Evolutionary conservation across 1,140 invertebrate species (phyloP).

Genomic region (Chionoecetes opilio): DNA sequence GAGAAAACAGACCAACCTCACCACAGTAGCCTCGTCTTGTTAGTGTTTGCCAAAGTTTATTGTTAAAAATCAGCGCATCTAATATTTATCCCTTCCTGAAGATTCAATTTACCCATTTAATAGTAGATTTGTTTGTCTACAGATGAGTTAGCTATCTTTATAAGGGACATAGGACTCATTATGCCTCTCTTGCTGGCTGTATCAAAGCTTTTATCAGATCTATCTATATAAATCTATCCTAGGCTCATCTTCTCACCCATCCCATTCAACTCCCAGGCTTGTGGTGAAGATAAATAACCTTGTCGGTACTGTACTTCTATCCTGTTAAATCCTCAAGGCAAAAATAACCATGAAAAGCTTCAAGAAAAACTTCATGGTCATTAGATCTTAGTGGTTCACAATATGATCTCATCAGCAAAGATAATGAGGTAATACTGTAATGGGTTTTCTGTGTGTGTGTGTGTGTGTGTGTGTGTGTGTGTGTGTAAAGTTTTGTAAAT

Average conservation of each 20-base stretch:
- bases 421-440: slow-evolving; percentile 5
- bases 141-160: no score
- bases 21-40: neutral
- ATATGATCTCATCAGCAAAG: slow-evolving; percentile 16
- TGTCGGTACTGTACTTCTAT: neutral
- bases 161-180: no score
- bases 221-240: no score
- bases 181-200: no score
- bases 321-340: neutral
- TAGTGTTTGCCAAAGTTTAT: slow-evolving; percentile 21
- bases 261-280: neutral
- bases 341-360: neutral
- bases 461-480: no score
- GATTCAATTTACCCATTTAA: neutral
- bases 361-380: neutral
- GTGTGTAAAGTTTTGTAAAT: neutral
- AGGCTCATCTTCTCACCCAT: neutral
- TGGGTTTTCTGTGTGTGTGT: neutral
- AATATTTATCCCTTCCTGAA: neutral
- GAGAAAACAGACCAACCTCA: neutral
- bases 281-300: neutral
- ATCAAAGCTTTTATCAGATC: no score
- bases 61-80: neutral
- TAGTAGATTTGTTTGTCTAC: no score
- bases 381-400: neutral